A percentile compares a stretch with the other conserved stretches of the same genome.
Evolutionary conservation across 2,113 vertebrate genomes (phyloP).

Genomic region (Zosterops borbonicus): DNA sequence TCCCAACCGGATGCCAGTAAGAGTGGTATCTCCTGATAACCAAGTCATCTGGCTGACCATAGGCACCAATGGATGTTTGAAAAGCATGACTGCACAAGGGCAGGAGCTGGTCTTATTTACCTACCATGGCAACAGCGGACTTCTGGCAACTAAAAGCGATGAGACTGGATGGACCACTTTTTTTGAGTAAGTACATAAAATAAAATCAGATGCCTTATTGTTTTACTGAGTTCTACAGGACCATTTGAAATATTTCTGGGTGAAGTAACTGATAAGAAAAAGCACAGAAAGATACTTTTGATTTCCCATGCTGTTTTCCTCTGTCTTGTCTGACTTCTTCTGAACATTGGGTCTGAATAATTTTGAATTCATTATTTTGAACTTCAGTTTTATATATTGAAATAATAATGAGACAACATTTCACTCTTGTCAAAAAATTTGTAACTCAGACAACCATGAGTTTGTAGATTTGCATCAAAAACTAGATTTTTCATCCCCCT

Average conservation of each 20-base stretch:
- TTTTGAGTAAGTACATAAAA: slow-evolving; percentile 88
- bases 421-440: slow-evolving; percentile 58
- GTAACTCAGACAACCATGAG: slow-evolving; percentile 17
- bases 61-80: slow-evolving; percentile 90
- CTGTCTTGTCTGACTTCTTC: neutral
- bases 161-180: slow-evolving; percentile 98
- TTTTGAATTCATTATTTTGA: slow-evolving; percentile 3
- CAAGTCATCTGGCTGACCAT: slow-evolving; percentile 97
- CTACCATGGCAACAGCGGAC: slow-evolving; percentile 94
- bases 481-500: slow-evolving; percentile 55
- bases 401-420: slow-evolving; percentile 48
- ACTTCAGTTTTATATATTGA: slow-evolving; percentile 33
- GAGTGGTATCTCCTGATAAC: slow-evolving; percentile 94
- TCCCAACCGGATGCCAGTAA: slow-evolving; percentile 90
- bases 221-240: neutral
- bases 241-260: neutral
- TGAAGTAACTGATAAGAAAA: neutral
- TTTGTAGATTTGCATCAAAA: slow-evolving; percentile 64
- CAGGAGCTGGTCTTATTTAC: slow-evolving; percentile 92
- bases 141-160: slow-evolving; percentile 93
- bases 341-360: neutral
- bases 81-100: slow-evolving; percentile 92
- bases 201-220: neutral
- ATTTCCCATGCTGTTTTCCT: neutral
- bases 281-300: neutral